Percentiles rank a stretch among this genome's conserved stretches.
Evolutionary conservation across 1,140 invertebrate genomes (phyloP).

Genomic region (fruit fly (Drosophila melanogaster)): DNA sequence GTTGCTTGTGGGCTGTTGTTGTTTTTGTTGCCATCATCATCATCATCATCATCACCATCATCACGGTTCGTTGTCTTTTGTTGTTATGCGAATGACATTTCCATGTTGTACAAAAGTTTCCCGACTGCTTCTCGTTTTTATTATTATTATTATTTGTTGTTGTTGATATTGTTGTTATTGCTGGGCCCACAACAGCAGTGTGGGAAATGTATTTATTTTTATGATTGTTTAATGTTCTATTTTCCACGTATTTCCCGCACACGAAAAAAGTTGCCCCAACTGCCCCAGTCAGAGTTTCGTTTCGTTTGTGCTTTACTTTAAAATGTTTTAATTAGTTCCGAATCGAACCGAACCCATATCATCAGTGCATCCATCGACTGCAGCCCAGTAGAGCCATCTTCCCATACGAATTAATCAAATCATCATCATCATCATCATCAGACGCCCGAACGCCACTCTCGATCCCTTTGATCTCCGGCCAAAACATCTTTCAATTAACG

Average conservation of each 20-base stretch:
- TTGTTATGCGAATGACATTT: slow-evolving; percentile 82
- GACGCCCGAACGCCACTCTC: slow-evolving; percentile 49
- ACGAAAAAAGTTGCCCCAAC: neutral
- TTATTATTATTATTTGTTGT: slow-evolving; percentile 38
- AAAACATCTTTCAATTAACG: slow-evolving; percentile 80
- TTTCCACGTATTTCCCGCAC: slow-evolving; percentile 69
- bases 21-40: slow-evolving; percentile 5
- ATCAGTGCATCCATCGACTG: slow-evolving; percentile 15
- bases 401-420: slow-evolving; percentile 77
- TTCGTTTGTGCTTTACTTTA: slow-evolving; percentile 4
- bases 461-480: slow-evolving; percentile 70
- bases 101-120: slow-evolving; percentile 81
- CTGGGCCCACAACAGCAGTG: slow-evolving; percentile 36
- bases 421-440: slow-evolving; percentile 64
- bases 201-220: slow-evolving; percentile 74
- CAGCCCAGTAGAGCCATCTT: slow-evolving; percentile 5
- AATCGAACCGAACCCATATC: slow-evolving; percentile 34
- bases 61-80: slow-evolving; percentile 38
- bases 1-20: slow-evolving; percentile 26
- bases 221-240: slow-evolving; percentile 80
- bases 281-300: neutral
- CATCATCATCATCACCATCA: slow-evolving; percentile 31
- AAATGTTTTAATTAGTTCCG: slow-evolving; percentile 58
- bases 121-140: slow-evolving; percentile 75
- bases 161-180: slow-evolving; percentile 20